Conservation (phyloP, 2,797 vertebrate species). For the Rhincodon typus region DNA sequence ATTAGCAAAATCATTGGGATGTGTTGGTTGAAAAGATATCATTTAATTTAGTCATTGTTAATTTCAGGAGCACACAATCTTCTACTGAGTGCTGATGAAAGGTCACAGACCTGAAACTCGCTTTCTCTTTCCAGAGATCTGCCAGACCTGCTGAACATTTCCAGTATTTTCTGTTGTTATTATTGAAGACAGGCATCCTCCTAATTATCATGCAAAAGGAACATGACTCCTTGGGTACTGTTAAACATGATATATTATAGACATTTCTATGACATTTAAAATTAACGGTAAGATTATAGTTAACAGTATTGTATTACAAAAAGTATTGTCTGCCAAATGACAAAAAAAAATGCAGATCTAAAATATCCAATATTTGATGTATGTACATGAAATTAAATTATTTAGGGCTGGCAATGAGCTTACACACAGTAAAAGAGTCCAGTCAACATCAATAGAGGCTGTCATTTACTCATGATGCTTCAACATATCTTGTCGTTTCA, state of each 20-base stretch:
- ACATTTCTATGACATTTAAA: background rate
- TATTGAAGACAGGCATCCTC: background rate
- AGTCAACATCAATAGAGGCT: background rate
- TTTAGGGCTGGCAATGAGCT: background rate
- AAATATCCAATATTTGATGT: background rate
- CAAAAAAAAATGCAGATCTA: background rate
- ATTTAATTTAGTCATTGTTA: background rate
- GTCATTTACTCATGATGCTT: conserved; percentile 13
- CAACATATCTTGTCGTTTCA: background rate
- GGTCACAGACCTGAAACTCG: background rate
- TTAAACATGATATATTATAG: background rate
- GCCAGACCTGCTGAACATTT: background rate
- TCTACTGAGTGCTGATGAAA: background rate
- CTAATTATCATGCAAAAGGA: background rate
- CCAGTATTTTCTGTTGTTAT: background rate
- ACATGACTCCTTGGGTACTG: background rate
- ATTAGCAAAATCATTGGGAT: background rate
- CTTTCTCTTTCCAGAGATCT: background rate
- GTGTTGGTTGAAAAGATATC: background rate
- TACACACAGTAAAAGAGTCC: background rate
- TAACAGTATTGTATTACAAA: background rate
- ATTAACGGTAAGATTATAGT: background rate
- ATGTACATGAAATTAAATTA: conserved; percentile 18
- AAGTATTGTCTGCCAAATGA: background rate
- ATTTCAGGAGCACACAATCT: background rate